These are phyloP conservation scores for Nyctibius grandis DNA, from an alignment of 2,797 vertebrate genomes.

Conservation along the genomic window DNA sequence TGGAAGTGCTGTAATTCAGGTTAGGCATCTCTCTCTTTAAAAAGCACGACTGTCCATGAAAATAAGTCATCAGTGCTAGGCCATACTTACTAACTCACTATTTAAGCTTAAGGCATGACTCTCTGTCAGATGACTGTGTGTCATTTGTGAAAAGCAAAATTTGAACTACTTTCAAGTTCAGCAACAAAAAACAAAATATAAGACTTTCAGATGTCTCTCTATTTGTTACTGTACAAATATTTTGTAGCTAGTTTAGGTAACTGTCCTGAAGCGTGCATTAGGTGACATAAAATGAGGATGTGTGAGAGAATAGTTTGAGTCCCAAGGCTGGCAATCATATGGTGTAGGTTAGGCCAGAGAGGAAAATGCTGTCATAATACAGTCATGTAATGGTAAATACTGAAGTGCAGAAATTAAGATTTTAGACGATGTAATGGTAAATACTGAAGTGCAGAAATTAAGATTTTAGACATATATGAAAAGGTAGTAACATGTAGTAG, in stretches of 20 bases:
- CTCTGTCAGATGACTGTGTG: background rate
- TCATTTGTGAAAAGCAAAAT: background rate
- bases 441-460: background rate
- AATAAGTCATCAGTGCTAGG: background rate
- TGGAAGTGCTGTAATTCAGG: background rate
- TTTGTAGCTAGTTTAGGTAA: background rate
- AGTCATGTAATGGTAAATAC: background rate
- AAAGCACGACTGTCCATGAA: background rate
- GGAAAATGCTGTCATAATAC: background rate
- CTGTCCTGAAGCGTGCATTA: background rate
- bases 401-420: background rate
- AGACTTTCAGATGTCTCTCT: background rate
- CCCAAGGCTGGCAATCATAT: background rate
- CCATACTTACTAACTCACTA: rapidly evolving
- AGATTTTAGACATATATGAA: background rate
- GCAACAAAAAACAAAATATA: background rate
- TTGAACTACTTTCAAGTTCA: background rate
- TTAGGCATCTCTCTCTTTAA: background rate
- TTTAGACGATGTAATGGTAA: background rate
- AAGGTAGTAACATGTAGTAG: background rate
- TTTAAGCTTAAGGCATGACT: background rate
- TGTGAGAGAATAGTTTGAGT: background rate
- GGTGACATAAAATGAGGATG: background rate
- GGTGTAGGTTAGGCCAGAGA: background rate
- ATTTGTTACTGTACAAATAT: background rate